Evolutionary conservation across 2,797 vertebrate species (phyloP), one percentile per base, ranked within the genome.

Genomic region (Syngnathus rostellatus): DNA sequence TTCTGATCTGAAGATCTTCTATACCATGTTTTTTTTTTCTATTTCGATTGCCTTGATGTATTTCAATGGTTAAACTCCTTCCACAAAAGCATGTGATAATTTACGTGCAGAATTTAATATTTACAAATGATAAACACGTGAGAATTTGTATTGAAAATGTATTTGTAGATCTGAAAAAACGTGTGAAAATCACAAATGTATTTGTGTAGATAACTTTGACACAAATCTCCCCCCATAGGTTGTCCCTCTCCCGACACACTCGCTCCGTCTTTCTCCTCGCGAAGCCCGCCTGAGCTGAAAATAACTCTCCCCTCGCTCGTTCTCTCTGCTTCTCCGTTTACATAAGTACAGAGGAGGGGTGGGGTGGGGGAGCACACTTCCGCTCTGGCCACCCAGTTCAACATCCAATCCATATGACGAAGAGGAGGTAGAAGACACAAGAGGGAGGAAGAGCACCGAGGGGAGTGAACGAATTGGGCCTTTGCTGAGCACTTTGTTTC

Each of bases 211-310:
- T 31, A 31, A 31, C 0, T 31, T 31, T 31, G 31, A 31, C 31
- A 31, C 31, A 31, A 31, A 31, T 31, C 31, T 31, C 31, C 5
- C 31, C 31, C 31, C 31, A 31, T 31, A 86, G 87, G 80, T 86
- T 84, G 78, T 85, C 85, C 80, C 78, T 74, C 81, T 61, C 66
- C 71, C 41, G 80, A 84, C 83, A 83, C 81, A 82, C 85, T 83
- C 76, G 71, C 85, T 85, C 85, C 83, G 87, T 86, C 83, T 87
- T 85, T 87, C 83, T 86, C 81, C 77, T 85, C 83, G 86, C 88
- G 83, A 81, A 90, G 84, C 78, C 80, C 76, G 84, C 81, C 85
- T 68, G 81, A 73, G 82, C 87, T 93, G 92, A 91, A 93, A 93
- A 93, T 91, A 93, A 86, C 81, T 76, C 83, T 87, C 83, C 58